A percentile compares a stretch with the other conserved stretches of the same genome.
phyloP scores from a whole-genome alignment of 1,140 invertebrate genomes.

The Achatina immaculata region DNA sequence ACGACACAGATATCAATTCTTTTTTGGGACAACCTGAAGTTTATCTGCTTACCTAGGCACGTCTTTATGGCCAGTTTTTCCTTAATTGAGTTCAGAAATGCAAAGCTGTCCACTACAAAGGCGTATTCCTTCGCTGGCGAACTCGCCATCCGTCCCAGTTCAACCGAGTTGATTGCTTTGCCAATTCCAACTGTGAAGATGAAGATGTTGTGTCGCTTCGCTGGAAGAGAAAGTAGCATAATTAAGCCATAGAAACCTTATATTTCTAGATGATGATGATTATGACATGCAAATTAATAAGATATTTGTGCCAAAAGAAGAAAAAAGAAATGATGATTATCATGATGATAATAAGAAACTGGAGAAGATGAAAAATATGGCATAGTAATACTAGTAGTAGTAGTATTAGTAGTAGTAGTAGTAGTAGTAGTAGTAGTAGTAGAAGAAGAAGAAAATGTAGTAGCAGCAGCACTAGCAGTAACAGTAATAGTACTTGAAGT shows the following conservation, averaged over 20 bases:
- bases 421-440: background rate
- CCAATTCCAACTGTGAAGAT: slow-evolving; percentile 63
- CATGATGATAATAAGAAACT: too few relatives aligned
- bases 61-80: slow-evolving; percentile 22
- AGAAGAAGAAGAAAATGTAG: background rate
- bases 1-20: too few relatives aligned
- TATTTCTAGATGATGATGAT: too few relatives aligned
- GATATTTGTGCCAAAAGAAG: too few relatives aligned
- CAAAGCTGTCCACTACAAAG: slow-evolving; percentile 4
- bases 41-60: background rate
- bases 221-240: slow-evolving; percentile 6
- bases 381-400: too few relatives aligned
- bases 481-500: too few relatives aligned
- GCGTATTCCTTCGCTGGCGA: slow-evolving; percentile 18
- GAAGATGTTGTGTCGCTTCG: slow-evolving; percentile 47
- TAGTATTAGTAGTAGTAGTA: too few relatives aligned
- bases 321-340: too few relatives aligned
- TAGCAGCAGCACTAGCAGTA: too few relatives aligned
- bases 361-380: too few relatives aligned
- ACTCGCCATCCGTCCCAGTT: slow-evolving; percentile 52
- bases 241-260: background rate
- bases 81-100: slow-evolving; percentile 24
- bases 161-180: slow-evolving; percentile 43
- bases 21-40: too few relatives aligned
- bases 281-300: too few relatives aligned